phyloP scores from a whole-genome alignment of 2,797 vertebrate genomes.

The Astyanax mexicanus region DNA sequence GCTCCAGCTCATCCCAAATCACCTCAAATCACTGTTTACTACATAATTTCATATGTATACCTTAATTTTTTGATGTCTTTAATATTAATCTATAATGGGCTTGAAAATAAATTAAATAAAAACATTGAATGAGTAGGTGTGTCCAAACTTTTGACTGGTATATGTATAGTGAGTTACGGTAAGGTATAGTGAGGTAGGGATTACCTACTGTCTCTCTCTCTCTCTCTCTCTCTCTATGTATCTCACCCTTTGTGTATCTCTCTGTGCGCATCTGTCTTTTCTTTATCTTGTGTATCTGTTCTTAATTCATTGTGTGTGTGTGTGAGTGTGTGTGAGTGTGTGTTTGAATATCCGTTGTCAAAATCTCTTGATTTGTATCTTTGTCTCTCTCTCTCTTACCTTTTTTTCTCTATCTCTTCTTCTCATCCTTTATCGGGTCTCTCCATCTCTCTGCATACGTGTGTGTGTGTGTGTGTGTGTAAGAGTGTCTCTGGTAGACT shows the following conservation, averaged over 20 bases:
- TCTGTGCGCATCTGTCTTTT: not conserved
- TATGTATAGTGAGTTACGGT: too few relatives aligned
- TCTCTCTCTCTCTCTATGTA: not conserved
- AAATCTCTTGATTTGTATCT: not conserved
- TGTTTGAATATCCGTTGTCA: not conserved
- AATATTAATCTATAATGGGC: too few relatives aligned
- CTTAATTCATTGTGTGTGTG: not conserved
- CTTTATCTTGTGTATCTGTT: not conserved
- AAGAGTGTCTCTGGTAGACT: constrained; percentile 50
- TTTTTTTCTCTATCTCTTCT: not conserved
- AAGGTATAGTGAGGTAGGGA: too few relatives aligned
- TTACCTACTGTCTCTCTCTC: not conserved
- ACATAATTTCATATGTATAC: too few relatives aligned
- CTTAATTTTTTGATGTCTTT: too few relatives aligned
- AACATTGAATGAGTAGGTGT: too few relatives aligned
- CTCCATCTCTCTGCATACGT: not conserved
- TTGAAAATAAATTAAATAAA: too few relatives aligned
- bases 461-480: not conserved
- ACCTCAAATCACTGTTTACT: too few relatives aligned
- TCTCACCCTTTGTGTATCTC: too few relatives aligned
- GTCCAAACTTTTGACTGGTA: too few relatives aligned
- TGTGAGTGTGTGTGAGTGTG: not conserved
- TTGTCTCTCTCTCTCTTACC: not conserved
- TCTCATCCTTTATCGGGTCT: constrained; percentile 15
- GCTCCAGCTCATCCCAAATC: too few relatives aligned